These are phyloP conservation scores for Proteles cristata DNA, from an alignment of 2,113 vertebrate genomes.

Conservation along the genomic window DNA sequence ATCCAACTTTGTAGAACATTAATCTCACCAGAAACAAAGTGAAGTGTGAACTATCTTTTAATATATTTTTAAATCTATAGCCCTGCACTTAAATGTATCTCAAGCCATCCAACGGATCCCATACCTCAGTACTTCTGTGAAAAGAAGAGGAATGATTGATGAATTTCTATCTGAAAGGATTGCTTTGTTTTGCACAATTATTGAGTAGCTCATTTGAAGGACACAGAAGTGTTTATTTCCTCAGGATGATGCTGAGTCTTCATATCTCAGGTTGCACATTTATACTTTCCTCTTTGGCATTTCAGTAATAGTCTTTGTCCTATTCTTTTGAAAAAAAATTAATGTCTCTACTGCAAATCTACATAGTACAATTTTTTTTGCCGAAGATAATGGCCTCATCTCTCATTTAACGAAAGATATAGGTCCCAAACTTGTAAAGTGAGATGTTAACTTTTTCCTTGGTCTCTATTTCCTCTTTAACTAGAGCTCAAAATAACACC, in stretches of 20 bases:
- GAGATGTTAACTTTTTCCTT: background rate
- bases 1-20: background rate
- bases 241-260: background rate
- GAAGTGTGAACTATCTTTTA: conserved; percentile 38
- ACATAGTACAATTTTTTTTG: background rate
- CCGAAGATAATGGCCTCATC: background rate
- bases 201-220: background rate
- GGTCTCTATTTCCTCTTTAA: background rate
- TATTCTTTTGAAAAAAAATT: conserved; percentile 46
- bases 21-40: conserved; percentile 53
- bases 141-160: background rate
- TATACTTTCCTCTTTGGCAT: background rate
- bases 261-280: background rate
- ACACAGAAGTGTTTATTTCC: background rate
- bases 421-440: background rate
- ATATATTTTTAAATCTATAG: conserved; percentile 21
- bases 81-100: background rate
- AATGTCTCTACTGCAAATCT: background rate
- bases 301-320: background rate
- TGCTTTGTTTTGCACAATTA: conserved; percentile 42
- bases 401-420: background rate
- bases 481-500: background rate
- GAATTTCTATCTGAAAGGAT: background rate
- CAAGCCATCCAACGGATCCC: background rate
- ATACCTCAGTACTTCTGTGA: background rate